Evolutionary conservation across 2,888 invertebrate species (phyloP).

Genomic region (Brachyopa scutellaris): DNA sequence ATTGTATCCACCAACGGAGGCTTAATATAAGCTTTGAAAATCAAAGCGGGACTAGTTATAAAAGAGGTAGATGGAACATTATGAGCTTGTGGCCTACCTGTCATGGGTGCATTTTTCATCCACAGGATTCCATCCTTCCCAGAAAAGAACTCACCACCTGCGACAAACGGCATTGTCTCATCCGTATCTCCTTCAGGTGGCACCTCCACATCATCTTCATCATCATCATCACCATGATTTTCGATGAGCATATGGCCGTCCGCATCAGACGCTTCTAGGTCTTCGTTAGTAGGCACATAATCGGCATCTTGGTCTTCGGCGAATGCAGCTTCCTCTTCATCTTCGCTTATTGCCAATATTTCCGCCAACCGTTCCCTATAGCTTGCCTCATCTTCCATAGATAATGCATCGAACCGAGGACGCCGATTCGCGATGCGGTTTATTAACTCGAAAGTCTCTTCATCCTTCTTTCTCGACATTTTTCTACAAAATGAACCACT

Average conservation of each 20-base stretch:
- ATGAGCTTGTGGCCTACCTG: not conserved
- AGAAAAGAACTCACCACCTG: not conserved
- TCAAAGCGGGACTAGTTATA: not conserved
- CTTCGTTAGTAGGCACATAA: not conserved
- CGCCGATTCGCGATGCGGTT: no score
- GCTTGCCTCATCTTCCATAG: not conserved
- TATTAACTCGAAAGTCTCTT: no score
- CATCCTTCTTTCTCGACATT: no score
- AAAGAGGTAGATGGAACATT: not conserved
- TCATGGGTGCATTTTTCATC: not conserved
- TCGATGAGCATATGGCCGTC: not conserved
- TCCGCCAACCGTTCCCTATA: no score
- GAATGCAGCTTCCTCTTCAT: no score
- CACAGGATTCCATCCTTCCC: not conserved
- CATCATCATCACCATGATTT: no score
- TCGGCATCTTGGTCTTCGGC: no score
- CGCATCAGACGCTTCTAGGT: not conserved
- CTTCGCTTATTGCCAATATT: no score
- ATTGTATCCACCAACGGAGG: not conserved
- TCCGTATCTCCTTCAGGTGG: not conserved
- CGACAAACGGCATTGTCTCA: not conserved
- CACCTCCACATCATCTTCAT: no score
- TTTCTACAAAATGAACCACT: no score
- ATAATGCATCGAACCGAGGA: not conserved
- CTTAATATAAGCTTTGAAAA: not conserved